Percentiles rank a stretch among this genome's conserved stretches.
Evolutionary conservation across 2,113 vertebrate species (phyloP).

Genomic region (Ciconia stormi): DNA sequence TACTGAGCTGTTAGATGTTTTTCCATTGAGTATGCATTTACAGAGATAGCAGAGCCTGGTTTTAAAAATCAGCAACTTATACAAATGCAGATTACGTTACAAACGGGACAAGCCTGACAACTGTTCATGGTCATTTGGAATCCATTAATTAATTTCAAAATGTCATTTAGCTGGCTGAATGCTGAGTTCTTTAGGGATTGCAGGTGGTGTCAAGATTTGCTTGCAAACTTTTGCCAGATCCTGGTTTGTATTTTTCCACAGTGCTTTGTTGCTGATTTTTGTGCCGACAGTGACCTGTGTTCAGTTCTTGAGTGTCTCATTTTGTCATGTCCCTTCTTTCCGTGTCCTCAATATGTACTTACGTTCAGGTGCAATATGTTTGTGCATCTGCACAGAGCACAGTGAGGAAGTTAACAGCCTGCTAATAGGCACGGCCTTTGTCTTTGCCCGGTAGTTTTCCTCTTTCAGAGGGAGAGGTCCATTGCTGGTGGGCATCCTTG

Average conservation of each 20-base stretch:
- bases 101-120: neutral
- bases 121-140: neutral
- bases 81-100: conserved; percentile 5
- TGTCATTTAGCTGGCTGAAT: neutral
- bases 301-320: neutral
- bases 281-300: neutral
- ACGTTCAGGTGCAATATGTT: neutral
- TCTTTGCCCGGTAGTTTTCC: neutral
- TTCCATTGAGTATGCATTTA: conserved; percentile 13
- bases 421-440: neutral
- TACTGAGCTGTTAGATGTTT: conserved; percentile 54
- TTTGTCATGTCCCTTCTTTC: neutral
- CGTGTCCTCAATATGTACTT: rapidly evolving
- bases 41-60: conserved; percentile 32
- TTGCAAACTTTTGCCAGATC: neutral
- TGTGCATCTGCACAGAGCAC: neutral
- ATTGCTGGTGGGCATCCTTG: neutral
- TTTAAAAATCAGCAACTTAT: conserved; percentile 33
- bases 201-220: neutral
- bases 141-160: conserved; percentile 6
- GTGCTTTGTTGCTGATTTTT: neutral
- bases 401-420: neutral
- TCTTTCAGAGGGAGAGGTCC: neutral
- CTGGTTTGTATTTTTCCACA: neutral
- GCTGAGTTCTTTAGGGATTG: neutral